Percentiles rank a stretch among this genome's conserved stretches.
Evolutionary conservation across 2,113 vertebrate genomes (phyloP).

Genomic region (Acrocephalus kingi): DNA sequence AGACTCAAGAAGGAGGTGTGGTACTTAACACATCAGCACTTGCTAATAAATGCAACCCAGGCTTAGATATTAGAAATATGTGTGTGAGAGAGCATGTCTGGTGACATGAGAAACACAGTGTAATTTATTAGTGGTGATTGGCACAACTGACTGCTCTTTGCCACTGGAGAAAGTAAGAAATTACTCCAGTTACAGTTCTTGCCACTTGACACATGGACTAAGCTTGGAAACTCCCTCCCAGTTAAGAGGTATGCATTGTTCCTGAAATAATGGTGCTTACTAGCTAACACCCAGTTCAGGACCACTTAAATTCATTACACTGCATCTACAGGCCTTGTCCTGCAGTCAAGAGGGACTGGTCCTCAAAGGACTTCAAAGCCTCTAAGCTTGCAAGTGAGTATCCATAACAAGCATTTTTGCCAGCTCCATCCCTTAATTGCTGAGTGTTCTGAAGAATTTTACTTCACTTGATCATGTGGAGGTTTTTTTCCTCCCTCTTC

Average conservation of each 20-base stretch:
- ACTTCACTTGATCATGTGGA: background rate
- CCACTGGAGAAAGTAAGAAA: background rate
- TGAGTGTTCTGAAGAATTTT: background rate
- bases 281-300: background rate
- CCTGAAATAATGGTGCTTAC: background rate
- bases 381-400: background rate
- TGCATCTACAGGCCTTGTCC: background rate
- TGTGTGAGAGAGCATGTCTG: background rate
- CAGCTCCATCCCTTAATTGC: background rate
- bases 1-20: constrained; percentile 11
- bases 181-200: background rate
- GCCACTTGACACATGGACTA: background rate
- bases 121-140: background rate
- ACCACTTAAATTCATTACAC: background rate
- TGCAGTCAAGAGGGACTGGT: background rate
- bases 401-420: background rate
- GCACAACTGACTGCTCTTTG: background rate
- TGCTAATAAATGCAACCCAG: constrained; percentile 15
- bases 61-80: constrained; percentile 3
- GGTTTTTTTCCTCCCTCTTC: background rate
- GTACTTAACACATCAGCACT: constrained; percentile 52
- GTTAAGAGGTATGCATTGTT: background rate
- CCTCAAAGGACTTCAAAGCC: background rate
- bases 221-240: background rate
- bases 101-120: background rate